Conservation (phyloP, 2,797 vertebrate species). For the Gouania willdenowi region DNA sequence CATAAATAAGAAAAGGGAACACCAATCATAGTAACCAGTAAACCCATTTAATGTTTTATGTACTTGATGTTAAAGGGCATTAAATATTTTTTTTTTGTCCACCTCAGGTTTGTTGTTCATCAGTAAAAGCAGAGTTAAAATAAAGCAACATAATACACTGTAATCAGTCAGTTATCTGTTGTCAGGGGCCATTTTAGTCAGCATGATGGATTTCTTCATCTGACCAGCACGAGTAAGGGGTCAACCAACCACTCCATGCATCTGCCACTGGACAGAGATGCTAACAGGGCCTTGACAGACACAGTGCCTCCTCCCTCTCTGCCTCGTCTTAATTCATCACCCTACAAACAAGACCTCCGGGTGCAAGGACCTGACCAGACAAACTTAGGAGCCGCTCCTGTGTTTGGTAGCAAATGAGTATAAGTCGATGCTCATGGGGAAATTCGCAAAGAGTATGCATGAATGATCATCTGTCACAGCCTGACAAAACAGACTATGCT, state of each 20-base stretch:
- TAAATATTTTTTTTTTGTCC: too few species aligned
- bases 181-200: slow-evolving; percentile 34
- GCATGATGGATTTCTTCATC: slow-evolving; percentile 53
- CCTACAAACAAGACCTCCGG: slow-evolving; percentile 49
- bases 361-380: slow-evolving; percentile 22
- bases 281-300: slow-evolving; percentile 67
- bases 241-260: slow-evolving; percentile 43
- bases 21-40: background rate
- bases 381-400: slow-evolving; percentile 16
- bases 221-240: slow-evolving; percentile 52
- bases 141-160: background rate
- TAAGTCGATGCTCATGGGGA: background rate
- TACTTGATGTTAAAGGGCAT: background rate
- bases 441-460: slow-evolving; percentile 2
- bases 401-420: background rate
- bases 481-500: slow-evolving; percentile 25
- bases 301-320: slow-evolving; percentile 40
- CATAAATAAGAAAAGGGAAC: background rate
- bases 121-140: background rate
- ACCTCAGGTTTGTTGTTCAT: too few species aligned
- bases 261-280: slow-evolving; percentile 54
- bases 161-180: slow-evolving; percentile 35
- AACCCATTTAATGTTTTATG: background rate
- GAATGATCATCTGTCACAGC: slow-evolving; percentile 24
- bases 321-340: slow-evolving; percentile 60